Base-by-base conservation (phyloP, 2,888 invertebrate genomes). In the Thymelicus lineola region DNA sequence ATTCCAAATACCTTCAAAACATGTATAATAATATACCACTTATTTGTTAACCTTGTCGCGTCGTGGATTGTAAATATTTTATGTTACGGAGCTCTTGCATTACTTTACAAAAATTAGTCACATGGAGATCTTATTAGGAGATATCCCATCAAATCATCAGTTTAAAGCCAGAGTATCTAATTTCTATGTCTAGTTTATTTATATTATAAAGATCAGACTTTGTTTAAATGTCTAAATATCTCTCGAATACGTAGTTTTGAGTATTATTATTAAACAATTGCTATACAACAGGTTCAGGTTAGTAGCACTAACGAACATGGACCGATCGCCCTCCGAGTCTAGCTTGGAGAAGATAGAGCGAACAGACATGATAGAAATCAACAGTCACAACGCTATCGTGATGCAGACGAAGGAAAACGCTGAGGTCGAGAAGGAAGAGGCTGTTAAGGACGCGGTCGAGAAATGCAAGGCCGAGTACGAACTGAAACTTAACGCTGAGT, bases 271-370 rank as follows among this genome's bases (percentile, higher is more conserved):
- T 53, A 0, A 60, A 61, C 35, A 1, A 15, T 36, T 20, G 28
- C 1, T 53, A 66, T 53, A 38, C 38, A 15, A 42, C 70, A 95
- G 97, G 76, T 96, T 96, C 86, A 95, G 96, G 73, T 89, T 97
- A 72, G 97, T 97, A 94, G 95, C 97, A 0, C 90, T 95, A 71
- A 95, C 95, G 10, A 95, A 95, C 60, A 96, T 96, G 95, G 96
- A 97, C 77, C 94, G 96, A 50, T 97, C 96, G 68, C 96, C 97
- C 0, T 97, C 97, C 7, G 97, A 97, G 76, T 95, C 95, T 2
- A 97, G 96, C 82, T 89, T 97, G 6, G 97, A 97, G 80, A 96
- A 96, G 86, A 95, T 96, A 20, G 97, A 97, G 86, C 94, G 96
- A 5, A 94, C 94, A 0, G 96, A 95, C 77, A 92, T 95, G 74